phyloP scores from a whole-genome alignment of 1,140 invertebrate species.

The Monomorium pharaonis region DNA sequence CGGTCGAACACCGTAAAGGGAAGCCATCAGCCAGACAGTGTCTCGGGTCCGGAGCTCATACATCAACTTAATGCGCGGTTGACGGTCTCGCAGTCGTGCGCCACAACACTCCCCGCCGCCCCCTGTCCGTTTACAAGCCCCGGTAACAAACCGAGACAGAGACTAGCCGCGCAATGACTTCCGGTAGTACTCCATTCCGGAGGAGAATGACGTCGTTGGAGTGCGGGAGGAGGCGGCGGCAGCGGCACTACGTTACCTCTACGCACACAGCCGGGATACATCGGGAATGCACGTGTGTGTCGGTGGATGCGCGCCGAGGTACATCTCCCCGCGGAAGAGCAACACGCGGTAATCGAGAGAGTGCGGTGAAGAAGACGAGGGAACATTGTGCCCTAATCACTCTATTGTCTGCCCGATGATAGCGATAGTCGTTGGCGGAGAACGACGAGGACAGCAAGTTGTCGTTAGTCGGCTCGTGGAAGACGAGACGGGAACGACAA shows the following conservation, averaged over 20 bases:
- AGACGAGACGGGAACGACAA: constrained; percentile 1
- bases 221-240: background rate
- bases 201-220: background rate
- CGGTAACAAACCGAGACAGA: constrained; percentile 64
- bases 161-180: constrained; percentile 68
- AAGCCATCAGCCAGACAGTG: constrained; percentile 65
- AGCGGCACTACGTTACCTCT: background rate
- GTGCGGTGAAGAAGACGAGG: background rate
- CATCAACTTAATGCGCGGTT: constrained; percentile 75
- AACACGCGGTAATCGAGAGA: constrained; percentile 31
- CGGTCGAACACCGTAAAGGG: constrained; percentile 57
- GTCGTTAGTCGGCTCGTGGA: constrained; percentile 51
- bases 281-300: background rate
- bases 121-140: background rate
- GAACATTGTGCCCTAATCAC: constrained; percentile 77
- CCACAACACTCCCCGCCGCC: constrained; percentile 50
- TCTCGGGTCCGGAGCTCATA: constrained; percentile 67
- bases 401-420: constrained; percentile 75
- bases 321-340: constrained; percentile 22
- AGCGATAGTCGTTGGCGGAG: constrained; percentile 61
- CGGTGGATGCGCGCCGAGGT: constrained; percentile 13
- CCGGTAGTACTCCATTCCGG: constrained; percentile 64
- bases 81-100: constrained; percentile 70
- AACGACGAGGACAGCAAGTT: constrained; percentile 51
- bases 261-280: background rate